Percentiles rank a stretch among this genome's conserved stretches.
Evolutionary conservation across 2,888 invertebrate species (phyloP).

Genomic region (Corbicula japonica): DNA sequence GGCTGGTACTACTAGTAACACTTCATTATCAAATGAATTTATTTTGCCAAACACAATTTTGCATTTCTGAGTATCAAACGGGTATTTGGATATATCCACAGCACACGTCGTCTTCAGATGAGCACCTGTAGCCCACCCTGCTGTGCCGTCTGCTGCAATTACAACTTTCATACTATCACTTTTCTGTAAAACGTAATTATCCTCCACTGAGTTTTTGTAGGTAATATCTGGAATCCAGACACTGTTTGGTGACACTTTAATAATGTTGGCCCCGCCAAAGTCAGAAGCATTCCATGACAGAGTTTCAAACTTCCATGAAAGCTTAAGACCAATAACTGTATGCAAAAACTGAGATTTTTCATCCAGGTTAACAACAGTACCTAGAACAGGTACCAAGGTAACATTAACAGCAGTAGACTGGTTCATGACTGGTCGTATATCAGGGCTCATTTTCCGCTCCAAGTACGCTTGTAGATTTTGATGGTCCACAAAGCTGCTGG

Average conservation of each 20-base stretch:
- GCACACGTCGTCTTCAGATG: constrained; percentile 19
- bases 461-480: constrained; percentile 16
- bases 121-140: constrained; percentile 1
- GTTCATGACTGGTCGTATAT: constrained; percentile 13
- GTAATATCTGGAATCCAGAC: constrained; percentile 32
- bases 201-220: constrained; percentile 17
- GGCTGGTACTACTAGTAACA: not conserved
- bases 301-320: constrained; percentile 29
- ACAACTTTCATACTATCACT: not conserved
- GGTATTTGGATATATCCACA: constrained; percentile 39
- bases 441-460: not conserved
- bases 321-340: constrained; percentile 9
- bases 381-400: not conserved
- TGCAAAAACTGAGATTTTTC: constrained; percentile 21
- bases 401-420: constrained; percentile 3
- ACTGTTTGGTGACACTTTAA: constrained; percentile 8
- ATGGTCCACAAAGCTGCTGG: no score
- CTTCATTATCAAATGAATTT: not conserved
- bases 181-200: not conserved
- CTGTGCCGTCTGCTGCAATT: not conserved
- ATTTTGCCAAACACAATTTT: constrained; percentile 17
- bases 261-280: constrained; percentile 6
- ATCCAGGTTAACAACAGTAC: not conserved
- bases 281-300: constrained; percentile 25
- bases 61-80: constrained; percentile 42